Conservation (phyloP, 2,113 vertebrate genomes). For the Ictidomys tridecemlineatus region DNA sequence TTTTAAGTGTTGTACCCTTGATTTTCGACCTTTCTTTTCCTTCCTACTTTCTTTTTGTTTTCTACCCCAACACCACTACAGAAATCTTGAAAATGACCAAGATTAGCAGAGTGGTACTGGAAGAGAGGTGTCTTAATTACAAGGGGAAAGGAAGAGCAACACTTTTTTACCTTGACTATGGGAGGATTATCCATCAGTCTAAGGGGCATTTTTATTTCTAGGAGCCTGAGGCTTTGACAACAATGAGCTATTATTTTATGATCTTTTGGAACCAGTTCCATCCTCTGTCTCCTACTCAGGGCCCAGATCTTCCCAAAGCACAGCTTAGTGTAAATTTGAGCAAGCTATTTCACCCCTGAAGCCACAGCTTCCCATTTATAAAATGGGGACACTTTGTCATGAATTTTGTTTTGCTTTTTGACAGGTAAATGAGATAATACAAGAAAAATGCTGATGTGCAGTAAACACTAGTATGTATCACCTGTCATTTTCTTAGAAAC, state of each 20-base stretch:
- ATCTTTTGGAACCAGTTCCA: not conserved
- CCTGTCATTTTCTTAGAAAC: not conserved
- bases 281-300: not conserved
- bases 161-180: not conserved
- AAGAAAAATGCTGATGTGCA: not conserved
- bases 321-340: not conserved
- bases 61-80: not conserved
- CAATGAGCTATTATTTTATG: not conserved
- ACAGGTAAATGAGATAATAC: conserved; percentile 6
- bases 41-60: not conserved
- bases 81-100: not conserved
- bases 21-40: not conserved
- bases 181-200: not conserved
- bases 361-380: not conserved
- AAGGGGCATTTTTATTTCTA: conserved; percentile 6
- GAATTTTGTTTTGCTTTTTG: not conserved
- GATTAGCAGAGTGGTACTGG: not conserved
- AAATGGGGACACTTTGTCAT: not conserved
- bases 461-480: not conserved
- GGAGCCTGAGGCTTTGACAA: not conserved
- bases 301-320: not conserved
- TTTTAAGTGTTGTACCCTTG: not conserved
- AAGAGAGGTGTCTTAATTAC: not conserved
- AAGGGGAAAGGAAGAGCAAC: not conserved
- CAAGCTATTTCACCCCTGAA: not conserved